Percentiles rank a stretch among this genome's conserved stretches.
Conservation (phyloP, 2,113 vertebrate genomes). For the Aleadryas rufinucha region DNA sequence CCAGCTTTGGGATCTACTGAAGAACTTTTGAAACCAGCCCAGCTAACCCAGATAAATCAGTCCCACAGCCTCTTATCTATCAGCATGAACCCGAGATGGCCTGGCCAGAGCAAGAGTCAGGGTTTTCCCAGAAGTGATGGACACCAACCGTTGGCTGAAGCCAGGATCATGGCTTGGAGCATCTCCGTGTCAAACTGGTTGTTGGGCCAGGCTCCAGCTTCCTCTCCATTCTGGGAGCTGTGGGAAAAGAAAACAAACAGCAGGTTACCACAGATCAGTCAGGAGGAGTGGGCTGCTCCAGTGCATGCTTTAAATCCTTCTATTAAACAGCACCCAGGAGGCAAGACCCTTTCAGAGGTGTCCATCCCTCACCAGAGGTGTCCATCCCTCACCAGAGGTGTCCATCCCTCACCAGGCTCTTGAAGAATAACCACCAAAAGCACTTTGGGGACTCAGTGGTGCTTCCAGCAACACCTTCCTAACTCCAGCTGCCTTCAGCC, state of each 20-base stretch:
- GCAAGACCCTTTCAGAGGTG: neutral
- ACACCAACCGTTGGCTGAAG: slow-evolving; percentile 90
- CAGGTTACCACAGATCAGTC: neutral
- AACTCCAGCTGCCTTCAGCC: neutral
- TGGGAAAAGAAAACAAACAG: slow-evolving; percentile 35
- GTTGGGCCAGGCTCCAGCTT: slow-evolving; percentile 95
- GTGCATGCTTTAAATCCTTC: neutral
- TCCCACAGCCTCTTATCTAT: neutral
- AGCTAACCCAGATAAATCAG: neutral
- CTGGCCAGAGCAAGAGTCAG: rapidly evolving
- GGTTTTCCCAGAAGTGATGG: neutral
- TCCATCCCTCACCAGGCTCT: neutral
- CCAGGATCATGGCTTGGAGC: slow-evolving; percentile 95
- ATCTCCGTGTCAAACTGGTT: slow-evolving; percentile 96
- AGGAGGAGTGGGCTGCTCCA: neutral
- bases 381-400: neutral
- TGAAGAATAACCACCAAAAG: neutral
- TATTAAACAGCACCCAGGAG: neutral
- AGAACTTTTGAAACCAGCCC: neutral
- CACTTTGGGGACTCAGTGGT: neutral
- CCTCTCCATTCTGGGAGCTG: slow-evolving; percentile 84
- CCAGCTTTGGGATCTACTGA: neutral
- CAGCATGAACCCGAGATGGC: neutral
- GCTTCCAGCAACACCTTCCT: neutral
- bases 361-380: neutral